phyloP scores from a whole-genome alignment of 2,888 invertebrate species.

The Eurytoma adleriae region DNA sequence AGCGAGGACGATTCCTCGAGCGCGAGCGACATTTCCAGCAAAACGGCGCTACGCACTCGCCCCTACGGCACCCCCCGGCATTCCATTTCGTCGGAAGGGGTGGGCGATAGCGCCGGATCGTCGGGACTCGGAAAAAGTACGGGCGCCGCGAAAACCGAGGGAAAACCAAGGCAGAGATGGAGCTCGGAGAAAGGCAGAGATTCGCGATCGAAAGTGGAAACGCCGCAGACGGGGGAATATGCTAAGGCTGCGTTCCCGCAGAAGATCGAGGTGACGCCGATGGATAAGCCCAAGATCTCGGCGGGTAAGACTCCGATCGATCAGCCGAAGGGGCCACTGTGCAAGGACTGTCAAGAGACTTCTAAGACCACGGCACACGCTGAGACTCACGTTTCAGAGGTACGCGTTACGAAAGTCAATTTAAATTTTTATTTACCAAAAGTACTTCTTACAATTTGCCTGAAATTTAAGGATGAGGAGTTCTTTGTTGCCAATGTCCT shows the following conservation, averaged over 20 bases:
- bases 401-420: not conserved
- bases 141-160: not conserved
- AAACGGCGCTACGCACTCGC: constrained; percentile 68
- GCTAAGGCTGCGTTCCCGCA: constrained; percentile 16
- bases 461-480: too few relatives aligned
- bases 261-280: constrained; percentile 35
- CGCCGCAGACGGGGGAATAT: not conserved
- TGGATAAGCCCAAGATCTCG: constrained; percentile 44
- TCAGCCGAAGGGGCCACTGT: constrained; percentile 3
- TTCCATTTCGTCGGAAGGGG: constrained; percentile 48
- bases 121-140: not conserved
- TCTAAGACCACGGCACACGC: not conserved
- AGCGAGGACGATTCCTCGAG: constrained; percentile 70
- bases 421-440: not conserved
- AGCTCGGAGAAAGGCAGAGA: constrained; percentile 25
- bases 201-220: constrained; percentile 21
- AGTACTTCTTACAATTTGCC: too few relatives aligned
- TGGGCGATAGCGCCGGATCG: not conserved
- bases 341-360: constrained; percentile 7
- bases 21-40: constrained; percentile 70
- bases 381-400: not conserved
- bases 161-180: constrained; percentile 50
- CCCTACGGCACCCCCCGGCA: constrained; percentile 62
- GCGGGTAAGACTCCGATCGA: constrained; percentile 1
- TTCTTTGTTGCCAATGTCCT: too few relatives aligned